Base-by-base conservation (phyloP, 1,140 invertebrate species). In the Drosophila neocordata region DNA sequence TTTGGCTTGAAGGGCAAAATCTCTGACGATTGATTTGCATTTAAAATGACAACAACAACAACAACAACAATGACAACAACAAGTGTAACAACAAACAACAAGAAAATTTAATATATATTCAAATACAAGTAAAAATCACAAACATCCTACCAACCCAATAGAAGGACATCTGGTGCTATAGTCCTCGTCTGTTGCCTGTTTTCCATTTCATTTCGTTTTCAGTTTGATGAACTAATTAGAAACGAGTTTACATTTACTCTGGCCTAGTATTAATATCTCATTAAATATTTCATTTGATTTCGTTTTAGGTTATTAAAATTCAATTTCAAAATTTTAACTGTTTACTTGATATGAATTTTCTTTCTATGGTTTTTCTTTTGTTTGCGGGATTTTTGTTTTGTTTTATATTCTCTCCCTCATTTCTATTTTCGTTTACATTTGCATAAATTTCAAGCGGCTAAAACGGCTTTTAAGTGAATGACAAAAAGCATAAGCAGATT, bases 221-320 rank as follows among this genome's bases (percentile, higher is more conserved):
- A 18, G 44, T 74, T 64, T 57, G 67, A 74, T 13, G 22, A 56
- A 48, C 69, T 81, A 85, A 85, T 85, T 85, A 85, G 78, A 87
- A 85, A 75, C 56, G 82, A 72, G 68, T 82, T 83, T 83, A 66
- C 41, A 48, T 48, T 48, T 11, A 48, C 41, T 20, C 41, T 20
- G 41, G 8, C 70, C 73, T 75, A 61, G 79, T 67, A 82, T 82
- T 85, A 85, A 87, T 85, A 78, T 76, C 67, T 74, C 82, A 85
- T 85, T 82, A 78, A 82, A 87, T 85, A 87, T 85, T 85, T 85
- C 71, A 87, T 85, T 85, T 87, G 82, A 82, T 82, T 82, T 65
- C 77, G 34, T 22, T 38, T 81, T 81, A 9, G 64, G 73, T 87
- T 85, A 85, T 85, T 81, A 87, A 85, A 85, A 85, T 78, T 82